Evolutionary conservation across 2,797 vertebrate genomes (phyloP).

Genomic region (Sarcoramphus papa): DNA sequence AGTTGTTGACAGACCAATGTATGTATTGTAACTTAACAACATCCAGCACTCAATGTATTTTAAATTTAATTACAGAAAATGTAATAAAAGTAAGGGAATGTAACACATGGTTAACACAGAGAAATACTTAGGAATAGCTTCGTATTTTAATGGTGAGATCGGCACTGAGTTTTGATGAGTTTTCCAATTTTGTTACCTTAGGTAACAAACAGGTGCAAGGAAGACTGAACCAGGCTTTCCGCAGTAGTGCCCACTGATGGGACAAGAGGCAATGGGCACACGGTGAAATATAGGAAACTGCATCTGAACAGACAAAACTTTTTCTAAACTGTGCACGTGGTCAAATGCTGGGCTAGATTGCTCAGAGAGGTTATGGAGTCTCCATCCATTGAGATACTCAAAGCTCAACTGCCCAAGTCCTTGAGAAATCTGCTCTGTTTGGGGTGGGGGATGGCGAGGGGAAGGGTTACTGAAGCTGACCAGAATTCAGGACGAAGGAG

Average conservation of each 20-base stretch:
- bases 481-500: not conserved
- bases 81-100: not conserved
- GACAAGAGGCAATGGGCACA: not conserved
- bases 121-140: not conserved
- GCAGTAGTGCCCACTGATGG: rapidly evolving
- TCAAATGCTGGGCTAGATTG: not conserved
- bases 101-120: not conserved
- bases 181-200: not conserved
- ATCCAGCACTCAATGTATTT: not conserved
- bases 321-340: not conserved
- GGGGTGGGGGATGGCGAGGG: not conserved
- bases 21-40: not conserved
- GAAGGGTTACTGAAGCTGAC: not conserved
- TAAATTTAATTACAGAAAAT: not conserved
- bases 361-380: not conserved
- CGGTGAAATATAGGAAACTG: rapidly evolving
- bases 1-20: not conserved
- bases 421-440: not conserved
- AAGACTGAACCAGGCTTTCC: not conserved
- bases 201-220: not conserved
- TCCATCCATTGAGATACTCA: not conserved
- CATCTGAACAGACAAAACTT: not conserved
- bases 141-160: not conserved
- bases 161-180: not conserved
- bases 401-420: not conserved